Conservation (phyloP, 1,140 invertebrate species). For the Anastatus disparis region DNA sequence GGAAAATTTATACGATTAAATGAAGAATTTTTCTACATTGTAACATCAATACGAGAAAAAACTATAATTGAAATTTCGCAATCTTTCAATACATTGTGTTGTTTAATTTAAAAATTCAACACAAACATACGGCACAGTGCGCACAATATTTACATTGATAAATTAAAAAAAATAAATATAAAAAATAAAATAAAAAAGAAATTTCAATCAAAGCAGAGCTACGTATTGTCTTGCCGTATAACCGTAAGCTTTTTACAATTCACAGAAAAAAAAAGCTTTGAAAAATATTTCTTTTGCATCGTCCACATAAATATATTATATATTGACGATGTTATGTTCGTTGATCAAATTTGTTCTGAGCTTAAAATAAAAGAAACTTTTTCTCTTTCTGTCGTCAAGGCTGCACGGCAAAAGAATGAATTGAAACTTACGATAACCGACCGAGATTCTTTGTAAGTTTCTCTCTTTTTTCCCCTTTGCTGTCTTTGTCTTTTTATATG, state of each 20-base stretch:
- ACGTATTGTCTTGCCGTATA: background rate
- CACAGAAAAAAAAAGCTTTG: background rate
- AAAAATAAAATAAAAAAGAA: too few relatives aligned
- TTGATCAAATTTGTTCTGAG: background rate
- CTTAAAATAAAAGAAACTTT: background rate
- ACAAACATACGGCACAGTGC: background rate
- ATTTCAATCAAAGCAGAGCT: background rate
- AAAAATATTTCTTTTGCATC: constrained; percentile 38
- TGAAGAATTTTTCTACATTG: too few relatives aligned
- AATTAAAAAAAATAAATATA: constrained; percentile 4
- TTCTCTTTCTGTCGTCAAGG: background rate
- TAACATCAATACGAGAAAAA: too few relatives aligned
- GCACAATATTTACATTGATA: background rate
- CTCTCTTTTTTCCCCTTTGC: too few relatives aligned
- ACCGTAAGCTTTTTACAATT: constrained; percentile 10
- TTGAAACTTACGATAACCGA: background rate
- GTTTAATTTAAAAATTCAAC: background rate
- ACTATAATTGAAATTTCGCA: too few relatives aligned
- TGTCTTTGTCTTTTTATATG: too few relatives aligned
- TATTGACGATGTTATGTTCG: background rate
- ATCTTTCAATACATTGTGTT: too few relatives aligned
- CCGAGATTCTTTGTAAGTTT: too few relatives aligned
- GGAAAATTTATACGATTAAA: too few relatives aligned
- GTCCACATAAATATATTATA: constrained; percentile 38
- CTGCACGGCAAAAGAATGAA: background rate